Percentiles rank a stretch among this genome's conserved stretches.
These are phyloP conservation scores for Acanthisitta chloris DNA, from an alignment of 2,113 vertebrate genomes.

Conservation along the genomic window DNA sequence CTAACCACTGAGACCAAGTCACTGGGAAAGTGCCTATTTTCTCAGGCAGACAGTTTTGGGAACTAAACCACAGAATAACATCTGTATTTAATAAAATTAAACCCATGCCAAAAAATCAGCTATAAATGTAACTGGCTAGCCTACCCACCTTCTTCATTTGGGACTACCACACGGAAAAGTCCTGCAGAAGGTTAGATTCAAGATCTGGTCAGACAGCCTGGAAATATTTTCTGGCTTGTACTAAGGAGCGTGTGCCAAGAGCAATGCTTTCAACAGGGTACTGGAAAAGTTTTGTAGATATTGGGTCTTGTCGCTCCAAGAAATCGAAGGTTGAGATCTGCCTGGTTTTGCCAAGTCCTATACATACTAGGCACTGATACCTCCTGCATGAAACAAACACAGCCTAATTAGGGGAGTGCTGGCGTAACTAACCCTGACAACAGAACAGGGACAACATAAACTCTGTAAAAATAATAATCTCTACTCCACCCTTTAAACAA, in stretches of 20 bases:
- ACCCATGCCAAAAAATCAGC: constrained; percentile 21
- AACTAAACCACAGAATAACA: constrained; percentile 50
- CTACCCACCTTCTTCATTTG: constrained; percentile 2
- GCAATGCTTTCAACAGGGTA: neutral
- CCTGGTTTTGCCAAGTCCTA: constrained; percentile 2
- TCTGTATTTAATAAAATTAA: constrained; percentile 49
- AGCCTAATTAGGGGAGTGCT: neutral
- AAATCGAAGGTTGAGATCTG: neutral
- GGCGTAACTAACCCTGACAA: neutral
- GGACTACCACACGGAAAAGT: constrained; percentile 8
- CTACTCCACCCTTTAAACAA: constrained; percentile 27
- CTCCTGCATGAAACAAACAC: neutral
- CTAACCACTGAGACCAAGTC: constrained; percentile 47
- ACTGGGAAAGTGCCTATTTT: constrained; percentile 56
- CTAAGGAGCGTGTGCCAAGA: neutral
- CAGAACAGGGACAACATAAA: neutral
- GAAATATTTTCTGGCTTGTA: constrained; percentile 31
- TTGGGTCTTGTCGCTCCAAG: neutral
- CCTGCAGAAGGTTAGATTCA: neutral
- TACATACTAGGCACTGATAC: neutral
- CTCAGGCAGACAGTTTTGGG: constrained; percentile 44
- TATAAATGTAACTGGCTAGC: constrained; percentile 25
- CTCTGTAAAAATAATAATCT: neutral
- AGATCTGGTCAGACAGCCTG: constrained; percentile 9
- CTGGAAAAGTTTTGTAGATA: constrained; percentile 3